Conservation (phyloP, 2,888 invertebrate species). For the Chymomyza procnemis region DNA sequence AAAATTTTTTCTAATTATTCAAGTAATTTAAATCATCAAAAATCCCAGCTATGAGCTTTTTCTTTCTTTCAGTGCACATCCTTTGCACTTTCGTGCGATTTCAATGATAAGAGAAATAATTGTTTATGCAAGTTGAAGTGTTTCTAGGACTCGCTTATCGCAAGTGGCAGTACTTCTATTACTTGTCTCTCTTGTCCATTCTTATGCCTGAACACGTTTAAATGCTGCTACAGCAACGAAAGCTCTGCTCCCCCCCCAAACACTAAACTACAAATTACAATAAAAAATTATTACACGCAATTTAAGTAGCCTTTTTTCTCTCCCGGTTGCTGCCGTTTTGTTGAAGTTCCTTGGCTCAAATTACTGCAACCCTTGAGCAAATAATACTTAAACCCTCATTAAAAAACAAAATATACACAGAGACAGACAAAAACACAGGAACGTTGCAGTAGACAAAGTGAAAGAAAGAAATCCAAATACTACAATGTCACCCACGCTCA, state of each 20-base stretch:
- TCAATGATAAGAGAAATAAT: neutral
- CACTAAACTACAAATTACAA: neutral
- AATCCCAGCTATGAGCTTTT: neutral
- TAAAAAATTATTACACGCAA: constrained; percentile 65
- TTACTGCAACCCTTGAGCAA: constrained; percentile 62
- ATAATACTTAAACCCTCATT: constrained; percentile 73
- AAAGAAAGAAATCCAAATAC: constrained; percentile 11
- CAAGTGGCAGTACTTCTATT: neutral
- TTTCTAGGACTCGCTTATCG: neutral
- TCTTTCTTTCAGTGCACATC: neutral
- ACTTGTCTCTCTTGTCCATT: neutral
- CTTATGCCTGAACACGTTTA: neutral
- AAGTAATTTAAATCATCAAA: too few relatives aligned
- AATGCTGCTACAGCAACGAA: neutral
- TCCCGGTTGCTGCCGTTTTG: constrained; percentile 2
- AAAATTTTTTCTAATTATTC: too few relatives aligned
- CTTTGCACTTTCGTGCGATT: neutral
- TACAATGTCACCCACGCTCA: constrained; percentile 62
- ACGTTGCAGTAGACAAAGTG: neutral
- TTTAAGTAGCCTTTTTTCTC: constrained; percentile 34
- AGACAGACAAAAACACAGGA: neutral
- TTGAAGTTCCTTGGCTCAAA: constrained; percentile 25
- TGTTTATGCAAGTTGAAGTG: neutral
- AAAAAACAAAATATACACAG: constrained; percentile 36
- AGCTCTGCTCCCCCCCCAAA: too few relatives aligned